Base-by-base conservation (phyloP, 2,797 vertebrate species). In the Microctenopoma lineatum region DNA sequence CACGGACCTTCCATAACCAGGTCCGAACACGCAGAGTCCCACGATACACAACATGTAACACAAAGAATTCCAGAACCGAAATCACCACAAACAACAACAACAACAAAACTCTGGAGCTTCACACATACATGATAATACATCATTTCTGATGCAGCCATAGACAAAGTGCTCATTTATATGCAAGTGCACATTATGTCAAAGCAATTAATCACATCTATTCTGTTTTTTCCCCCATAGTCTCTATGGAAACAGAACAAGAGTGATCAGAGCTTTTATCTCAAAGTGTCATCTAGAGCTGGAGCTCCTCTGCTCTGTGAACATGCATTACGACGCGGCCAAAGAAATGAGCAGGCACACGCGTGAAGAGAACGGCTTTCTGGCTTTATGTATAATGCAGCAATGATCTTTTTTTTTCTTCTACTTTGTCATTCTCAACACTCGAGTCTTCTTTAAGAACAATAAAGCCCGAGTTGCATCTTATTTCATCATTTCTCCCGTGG, bases 401-500 rank as follows among this genome's bases (percentile, higher is more conserved):
- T 39, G 53, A 12, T 56, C 61, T 6, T 32, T 11, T 42, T 48
- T 59, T 56, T 48, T 9, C 15, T 29, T 54, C 36, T 51, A 36
- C 73, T 69, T 57, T 78, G 15, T 64, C 59, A 62, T 48, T 57
- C 52, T 27, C 21, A 53, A 77, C 55, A 65, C 29, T 32, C 3
- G 44, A 39, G 46, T 69, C 67, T 70, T 76, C 73, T 34, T 75
- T 64, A 50, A 74, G 70, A 83, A 82, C 83, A 87, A 84, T 59
- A 45, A 61, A 75, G 54, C 39, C 44, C 1, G 56, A 71, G 65
- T 91, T 91, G 89, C 87, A 70, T 58, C 54, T 52, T 26, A 18
- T 92, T 92, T 91, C 86, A 85, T 91, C 89, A 90, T 75, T 70
- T 78, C 67, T 67, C 61, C 67, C 11, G 59, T 72, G 76, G 84